Conservation (phyloP, 2,888 invertebrate species). For the Tanypteryx hageni region DNA sequence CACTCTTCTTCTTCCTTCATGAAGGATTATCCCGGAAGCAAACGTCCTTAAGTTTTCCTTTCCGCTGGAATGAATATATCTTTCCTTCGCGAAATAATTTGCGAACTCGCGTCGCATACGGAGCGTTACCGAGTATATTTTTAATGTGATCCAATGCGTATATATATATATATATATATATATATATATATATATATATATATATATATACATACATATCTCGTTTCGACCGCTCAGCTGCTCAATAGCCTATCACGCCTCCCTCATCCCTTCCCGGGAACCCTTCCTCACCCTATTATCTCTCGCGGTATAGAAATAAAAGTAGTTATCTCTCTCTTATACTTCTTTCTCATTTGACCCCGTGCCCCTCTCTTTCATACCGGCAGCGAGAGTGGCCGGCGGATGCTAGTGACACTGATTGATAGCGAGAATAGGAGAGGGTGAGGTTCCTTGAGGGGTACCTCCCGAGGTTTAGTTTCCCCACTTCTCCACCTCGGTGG, state of each 20-base stretch:
- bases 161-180: no score
- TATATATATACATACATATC: no score
- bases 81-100: no score
- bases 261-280: neutral
- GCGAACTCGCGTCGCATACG: no score
- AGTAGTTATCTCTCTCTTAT: neutral
- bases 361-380: neutral
- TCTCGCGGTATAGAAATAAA: neutral
- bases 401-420: conserved; percentile 14
- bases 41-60: neutral
- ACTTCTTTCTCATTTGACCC: neutral
- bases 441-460: no score
- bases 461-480: neutral
- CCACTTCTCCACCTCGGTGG: neutral
- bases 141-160: no score
- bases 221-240: no score
- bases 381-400: conserved; percentile 6
- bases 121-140: no score
- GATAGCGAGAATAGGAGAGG: neutral
- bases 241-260: no score
- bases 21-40: neutral
- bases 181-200: no score
- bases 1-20: neutral
- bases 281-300: no score
- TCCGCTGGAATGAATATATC: neutral